These are phyloP conservation scores for Dolomedes plantarius DNA, from an alignment of 2,888 invertebrate species.

Conservation along the genomic window DNA sequence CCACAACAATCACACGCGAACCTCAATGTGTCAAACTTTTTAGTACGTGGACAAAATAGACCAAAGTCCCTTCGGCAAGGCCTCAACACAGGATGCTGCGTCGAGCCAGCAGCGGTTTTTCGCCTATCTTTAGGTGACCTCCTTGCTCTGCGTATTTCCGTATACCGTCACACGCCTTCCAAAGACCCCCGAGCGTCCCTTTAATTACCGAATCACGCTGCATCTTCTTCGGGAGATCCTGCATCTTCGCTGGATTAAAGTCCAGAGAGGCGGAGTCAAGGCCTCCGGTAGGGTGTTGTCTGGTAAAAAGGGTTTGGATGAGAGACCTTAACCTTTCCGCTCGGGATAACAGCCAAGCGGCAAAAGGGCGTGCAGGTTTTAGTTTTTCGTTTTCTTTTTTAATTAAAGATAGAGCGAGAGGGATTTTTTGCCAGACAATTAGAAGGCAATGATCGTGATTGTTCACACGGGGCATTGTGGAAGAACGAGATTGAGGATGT, in stretches of 20 bases:
- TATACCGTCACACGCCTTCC: constrained; percentile 38
- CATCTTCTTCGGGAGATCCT: constrained; percentile 31
- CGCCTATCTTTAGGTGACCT: constrained; percentile 23
- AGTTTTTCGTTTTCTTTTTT: not conserved
- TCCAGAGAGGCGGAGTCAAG: constrained; percentile 34
- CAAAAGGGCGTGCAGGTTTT: not conserved
- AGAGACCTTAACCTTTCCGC: constrained; percentile 56
- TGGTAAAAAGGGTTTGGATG: constrained; percentile 33
- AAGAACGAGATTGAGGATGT: no score
- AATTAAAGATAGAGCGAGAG: not conserved
- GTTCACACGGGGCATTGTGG: not conserved
- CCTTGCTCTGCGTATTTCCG: constrained; percentile 34
- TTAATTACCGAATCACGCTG: constrained; percentile 68
- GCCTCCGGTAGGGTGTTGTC: constrained; percentile 34
- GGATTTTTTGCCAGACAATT: not conserved
- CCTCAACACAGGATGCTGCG: not conserved
- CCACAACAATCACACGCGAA: not conserved
- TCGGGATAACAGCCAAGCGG: not conserved
- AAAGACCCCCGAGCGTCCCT: constrained; percentile 1
- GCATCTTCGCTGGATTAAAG: constrained; percentile 5
- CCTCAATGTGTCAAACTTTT: not conserved
- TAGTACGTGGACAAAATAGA: constrained; percentile 15
- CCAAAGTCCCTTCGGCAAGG: not conserved
- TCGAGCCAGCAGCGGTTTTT: not conserved
- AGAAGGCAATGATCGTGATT: not conserved